Conservation (phyloP, 2,797 vertebrate genomes). For the Kryptopterus vitreolus region DNA sequence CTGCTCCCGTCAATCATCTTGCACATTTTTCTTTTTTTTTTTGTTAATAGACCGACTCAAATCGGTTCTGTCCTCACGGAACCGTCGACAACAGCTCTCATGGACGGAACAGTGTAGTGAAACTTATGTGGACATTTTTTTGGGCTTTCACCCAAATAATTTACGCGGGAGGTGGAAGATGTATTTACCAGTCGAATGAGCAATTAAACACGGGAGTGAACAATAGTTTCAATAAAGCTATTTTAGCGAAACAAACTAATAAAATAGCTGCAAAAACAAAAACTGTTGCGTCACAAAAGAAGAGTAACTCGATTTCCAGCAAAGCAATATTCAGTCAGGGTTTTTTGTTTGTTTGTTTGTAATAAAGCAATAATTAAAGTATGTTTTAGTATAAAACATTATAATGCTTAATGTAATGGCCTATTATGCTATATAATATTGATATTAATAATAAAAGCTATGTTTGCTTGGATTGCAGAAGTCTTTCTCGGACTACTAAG, state of each 20-base stretch:
- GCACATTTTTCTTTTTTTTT: slow-evolving; percentile 22
- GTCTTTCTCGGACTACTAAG: background rate
- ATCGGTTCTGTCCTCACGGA: slow-evolving; percentile 28
- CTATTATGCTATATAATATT: background rate
- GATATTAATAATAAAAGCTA: background rate
- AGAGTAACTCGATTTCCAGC: no score
- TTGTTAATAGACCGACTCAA: slow-evolving; percentile 24
- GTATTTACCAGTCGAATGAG: background rate
- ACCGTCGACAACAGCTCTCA: background rate
- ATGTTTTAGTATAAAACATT: background rate
- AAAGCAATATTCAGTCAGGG: background rate
- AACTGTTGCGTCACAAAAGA: background rate
- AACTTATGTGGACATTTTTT: background rate
- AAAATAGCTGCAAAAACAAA: background rate
- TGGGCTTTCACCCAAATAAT: no score
- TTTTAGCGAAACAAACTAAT: background rate
- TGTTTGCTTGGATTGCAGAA: background rate
- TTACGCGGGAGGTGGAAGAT: no score
- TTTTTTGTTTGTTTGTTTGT: background rate
- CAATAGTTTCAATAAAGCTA: no score
- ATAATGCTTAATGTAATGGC: background rate
- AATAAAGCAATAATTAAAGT: background rate
- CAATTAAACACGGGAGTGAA: no score
- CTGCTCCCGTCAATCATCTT: slow-evolving; percentile 54
- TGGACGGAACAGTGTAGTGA: background rate